Base-by-base conservation (phyloP, 2,888 invertebrate genomes). In the Polyommatus iphigenia region DNA sequence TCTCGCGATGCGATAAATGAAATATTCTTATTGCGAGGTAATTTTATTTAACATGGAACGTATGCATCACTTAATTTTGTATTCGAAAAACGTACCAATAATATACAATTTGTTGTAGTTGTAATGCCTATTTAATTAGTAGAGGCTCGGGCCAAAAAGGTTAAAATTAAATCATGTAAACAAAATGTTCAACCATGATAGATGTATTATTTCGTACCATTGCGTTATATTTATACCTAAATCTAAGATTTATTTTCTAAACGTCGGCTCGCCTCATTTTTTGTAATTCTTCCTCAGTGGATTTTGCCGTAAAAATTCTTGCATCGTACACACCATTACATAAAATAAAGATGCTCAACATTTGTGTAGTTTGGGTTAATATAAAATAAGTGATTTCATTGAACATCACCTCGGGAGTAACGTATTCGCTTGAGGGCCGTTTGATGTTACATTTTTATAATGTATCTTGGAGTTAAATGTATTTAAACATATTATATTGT, bases 361-460 rank as follows among this genome's bases (percentile, higher is more conserved):
- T 50, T 73, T 73, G 50, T 73, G 50, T 73, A 50, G 50, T 46
- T 46, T 24, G 50, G 24, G 73, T 50, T 50, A 46, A 50, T 73
- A 50, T 73, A 73, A 50, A 20, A 73, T 73, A 73, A 73, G 73
- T 73, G 73, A 50, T 73, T 73, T 13, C 73, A 73, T 50, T 50
- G 73, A 73, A 73, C 29, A 24, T 15, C 46, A 73, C 73, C 46
- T 50, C 15, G 73, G 73, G 50, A 75, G 18, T 75, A 54, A 75
- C 29, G 54, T 29, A 20, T 73, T 73, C 73, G 24, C 73, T 8
- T 20, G 72, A 72, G 13, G 15, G 24, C 10, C 20, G 29, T 54
- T 75, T 50, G 46, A 73, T 24, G 54, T 75, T 13, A 75, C 24
- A 50, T 50, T 41, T 72, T 46, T 77, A 54, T 46, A 46, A 67